Evolutionary conservation across 2,797 vertebrate genomes (phyloP), one percentile per base, ranked within the genome.

Genomic region (Eleutherodactylus coqui): DNA sequence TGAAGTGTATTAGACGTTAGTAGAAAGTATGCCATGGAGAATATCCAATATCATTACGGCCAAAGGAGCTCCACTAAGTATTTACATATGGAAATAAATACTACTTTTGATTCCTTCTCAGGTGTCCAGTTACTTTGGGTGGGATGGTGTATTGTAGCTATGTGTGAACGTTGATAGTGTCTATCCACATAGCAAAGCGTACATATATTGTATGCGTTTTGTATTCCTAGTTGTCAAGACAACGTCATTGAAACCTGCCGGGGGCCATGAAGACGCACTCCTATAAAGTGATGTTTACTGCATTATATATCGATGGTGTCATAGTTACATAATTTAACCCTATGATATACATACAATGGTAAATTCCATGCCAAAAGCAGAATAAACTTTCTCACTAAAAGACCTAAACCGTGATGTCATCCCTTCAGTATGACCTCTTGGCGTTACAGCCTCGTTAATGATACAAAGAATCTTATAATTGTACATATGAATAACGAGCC

Each of bases 261-360:
- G 38, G 29, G 24, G 70, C 43, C 85, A 82, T 82, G 85, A 86
- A 67, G 70, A 82, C 45, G 70, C 85, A 82, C 73, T 79, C 43
- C 70, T 55, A 45, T 76, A 36, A 60, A 82, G 70, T 24, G 79
- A 81, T 82, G 75, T 64, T 86, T 82, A 86, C 45, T 75, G 19
- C 79, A 75, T 82, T 86, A 81, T 81, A 47, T 67, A 86, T 75
- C 38, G 79, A 86, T 86, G 49, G 72, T 32, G 79, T 86, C 79
- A 86, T 60, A 17, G 45, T 47, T 38, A 51, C 36, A 21, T 82
- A 55, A 76, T 51, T 60, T 45, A 72, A 80, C 51, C 83, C 75
- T 79, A 72, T 24, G 55, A 34, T 58, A 43, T n/a, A 82, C 72
- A 75, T 34, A 17, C 17, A 67, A 67, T 67, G 14, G 45, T 32